Percentiles rank a stretch among this genome's conserved stretches.
Evolutionary conservation across 1,140 invertebrate species (phyloP).

Genomic region (Bombus confusus): DNA sequence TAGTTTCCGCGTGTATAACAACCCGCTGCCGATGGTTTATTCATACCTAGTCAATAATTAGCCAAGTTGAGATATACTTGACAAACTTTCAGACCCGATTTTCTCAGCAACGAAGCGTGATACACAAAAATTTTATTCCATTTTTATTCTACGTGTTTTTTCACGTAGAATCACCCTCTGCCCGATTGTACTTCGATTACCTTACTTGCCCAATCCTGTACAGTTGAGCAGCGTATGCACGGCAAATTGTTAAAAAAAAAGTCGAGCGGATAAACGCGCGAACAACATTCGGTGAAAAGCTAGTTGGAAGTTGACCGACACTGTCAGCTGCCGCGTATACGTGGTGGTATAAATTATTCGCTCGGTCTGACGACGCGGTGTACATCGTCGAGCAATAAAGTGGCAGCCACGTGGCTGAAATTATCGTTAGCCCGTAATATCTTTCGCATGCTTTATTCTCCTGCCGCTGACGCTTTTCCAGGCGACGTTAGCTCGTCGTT

Average conservation of each 20-base stretch:
- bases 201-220: too few species aligned
- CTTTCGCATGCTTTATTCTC: too few species aligned
- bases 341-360: constrained; percentile 41
- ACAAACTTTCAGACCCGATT: too few species aligned
- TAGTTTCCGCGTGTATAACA: too few species aligned
- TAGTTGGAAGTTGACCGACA: background rate
- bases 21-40: too few species aligned
- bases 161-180: too few species aligned
- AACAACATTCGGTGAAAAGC: background rate
- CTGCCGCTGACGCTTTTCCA: background rate
- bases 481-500: background rate
- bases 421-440: constrained; percentile 11
- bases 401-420: constrained; percentile 30
- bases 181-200: too few species aligned
- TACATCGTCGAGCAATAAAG: constrained; percentile 8
- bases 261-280: background rate
- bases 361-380: background rate
- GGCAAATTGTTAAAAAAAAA: background rate
- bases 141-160: too few species aligned
- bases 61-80: too few species aligned
- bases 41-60: too few species aligned
- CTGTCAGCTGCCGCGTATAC: constrained; percentile 6
- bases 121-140: too few species aligned
- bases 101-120: too few species aligned
- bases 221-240: background rate